These are phyloP conservation scores for Phataginus tricuspis DNA, from an alignment of 2,797 vertebrate genomes.

Conservation along the genomic window DNA sequence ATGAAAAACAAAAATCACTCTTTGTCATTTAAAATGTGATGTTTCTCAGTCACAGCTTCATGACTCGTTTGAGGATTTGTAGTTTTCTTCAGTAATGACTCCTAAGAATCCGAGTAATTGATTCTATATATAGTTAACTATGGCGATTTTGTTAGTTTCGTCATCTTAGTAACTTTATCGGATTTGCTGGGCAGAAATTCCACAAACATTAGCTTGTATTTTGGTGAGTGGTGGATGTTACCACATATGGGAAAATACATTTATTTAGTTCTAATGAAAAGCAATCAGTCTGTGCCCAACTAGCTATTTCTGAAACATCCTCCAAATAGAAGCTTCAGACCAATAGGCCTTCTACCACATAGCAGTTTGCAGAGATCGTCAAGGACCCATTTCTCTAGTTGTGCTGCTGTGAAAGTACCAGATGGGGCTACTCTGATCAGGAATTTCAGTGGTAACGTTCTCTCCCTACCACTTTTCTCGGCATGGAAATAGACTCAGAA, in stretches of 20 bases:
- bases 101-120: background rate
- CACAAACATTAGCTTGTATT: background rate
- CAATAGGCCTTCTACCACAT: background rate
- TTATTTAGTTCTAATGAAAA: background rate
- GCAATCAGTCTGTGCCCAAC: background rate
- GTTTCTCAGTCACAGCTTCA: background rate
- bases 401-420: background rate
- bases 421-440: background rate
- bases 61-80: background rate
- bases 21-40: constrained; percentile 16
- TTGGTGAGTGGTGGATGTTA: background rate
- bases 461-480: background rate
- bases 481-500: background rate
- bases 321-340: background rate
- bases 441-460: background rate
- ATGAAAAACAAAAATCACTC: background rate
- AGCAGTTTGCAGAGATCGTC: background rate
- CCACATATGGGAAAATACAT: background rate
- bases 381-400: background rate
- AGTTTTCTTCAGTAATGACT: background rate
- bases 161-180: background rate
- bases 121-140: background rate
- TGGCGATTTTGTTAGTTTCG: background rate
- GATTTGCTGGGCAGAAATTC: background rate
- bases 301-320: background rate